Base-by-base conservation (phyloP, 2,113 vertebrate genomes). In the Bombycilla garrulus region DNA sequence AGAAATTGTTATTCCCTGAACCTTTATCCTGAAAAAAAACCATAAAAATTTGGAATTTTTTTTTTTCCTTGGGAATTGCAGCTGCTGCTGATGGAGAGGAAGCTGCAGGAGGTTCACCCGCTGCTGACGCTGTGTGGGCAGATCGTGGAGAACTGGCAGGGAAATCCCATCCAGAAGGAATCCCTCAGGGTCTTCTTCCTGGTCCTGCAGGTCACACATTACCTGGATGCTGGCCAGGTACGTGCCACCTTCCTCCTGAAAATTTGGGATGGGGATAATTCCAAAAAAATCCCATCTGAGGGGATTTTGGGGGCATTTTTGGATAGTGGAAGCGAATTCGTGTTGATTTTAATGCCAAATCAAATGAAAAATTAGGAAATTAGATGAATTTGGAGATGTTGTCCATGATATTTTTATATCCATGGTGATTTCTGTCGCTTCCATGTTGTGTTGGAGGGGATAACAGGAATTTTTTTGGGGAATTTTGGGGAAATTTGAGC, bases 121-220 rank as follows among this genome's bases (percentile, higher is more conserved):
- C 98, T 99, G 80, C 98, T 99, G 42, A 99, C 99, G 1, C 98
- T 99, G 18, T 99, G 99, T 0, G 99, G 99, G 73, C 99, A 99
- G 87, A 99, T 99, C 11, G 99, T 99, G n/a, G 99, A 99, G 95
- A 99, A 99, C 97, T 99, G 99, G 99, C 99, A 99, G 93, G 99
- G 99, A 22, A 99, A 99, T 86, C 99, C 99, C 84, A 99, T 99
- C 97, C 99, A 99, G 98, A 99, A 99, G 78, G 99, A 99, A 96
- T 99, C 99, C 3, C 93, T 99, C 4, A 97, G 99, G 1, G 99
- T 99, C 6, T 99, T 99, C 96, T 99, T 99, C 98, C 92, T 99
- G 61, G 99, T 99, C 11, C 98, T 99, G 45, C 99, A 99, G 96
- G 99, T 99, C 90, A 99, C 99, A 3, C 99, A 99, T 94, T 99